Base-by-base conservation (phyloP, 2,888 invertebrate genomes). In the Agapetus fuscipes region DNA sequence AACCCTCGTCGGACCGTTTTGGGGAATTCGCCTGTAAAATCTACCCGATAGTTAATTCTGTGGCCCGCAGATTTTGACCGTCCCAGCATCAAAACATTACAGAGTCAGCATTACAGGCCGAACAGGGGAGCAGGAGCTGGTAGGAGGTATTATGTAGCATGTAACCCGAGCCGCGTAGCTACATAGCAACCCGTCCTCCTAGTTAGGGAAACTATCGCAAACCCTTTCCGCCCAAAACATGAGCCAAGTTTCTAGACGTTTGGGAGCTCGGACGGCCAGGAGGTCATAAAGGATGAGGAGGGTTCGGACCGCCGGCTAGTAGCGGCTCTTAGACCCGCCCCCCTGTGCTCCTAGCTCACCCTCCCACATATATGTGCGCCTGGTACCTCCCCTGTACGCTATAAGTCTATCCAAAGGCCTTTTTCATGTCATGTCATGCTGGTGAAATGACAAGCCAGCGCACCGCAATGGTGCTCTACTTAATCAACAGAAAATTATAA, bases 381-480 rank as follows among this genome's bases (percentile, higher is more conserved):
- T 25, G 31, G 26, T 33, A 38, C 31, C 20, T 29, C 32, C 41
- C 36, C 33, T 38, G 20, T 39, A 34, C 33, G n/a, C 39, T 42
- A 43, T 41, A 46, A 44, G 41, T 46, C 37, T 44, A 44, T 46
- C 46, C 33, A 36, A 43, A 46, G 43, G 46, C 46, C 43, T 46
- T 46, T 46, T 46, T 46, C 46, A 41, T 44, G 46, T 46, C 46
- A 41, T 46, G 46, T 46, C 46, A 46, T 41, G 46, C 43, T 31
- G 31, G 40, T 43, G 34, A 41, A 41, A 36, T 45, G 39, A 38
- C 30, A 26, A 30, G 17, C 17, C n/a, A 10, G 14, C 39, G 9
- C 7, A 12, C 11, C 30, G 9, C n/a, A 34, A 38, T 5, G 30
- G 16, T 40, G 25, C 39, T 39, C 39, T 6, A 17, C 14, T 25